Percentiles rank a stretch among this genome's conserved stretches.
phyloP scores from a whole-genome alignment of 1,140 invertebrate genomes.

The Drosophila micromelanica region DNA sequence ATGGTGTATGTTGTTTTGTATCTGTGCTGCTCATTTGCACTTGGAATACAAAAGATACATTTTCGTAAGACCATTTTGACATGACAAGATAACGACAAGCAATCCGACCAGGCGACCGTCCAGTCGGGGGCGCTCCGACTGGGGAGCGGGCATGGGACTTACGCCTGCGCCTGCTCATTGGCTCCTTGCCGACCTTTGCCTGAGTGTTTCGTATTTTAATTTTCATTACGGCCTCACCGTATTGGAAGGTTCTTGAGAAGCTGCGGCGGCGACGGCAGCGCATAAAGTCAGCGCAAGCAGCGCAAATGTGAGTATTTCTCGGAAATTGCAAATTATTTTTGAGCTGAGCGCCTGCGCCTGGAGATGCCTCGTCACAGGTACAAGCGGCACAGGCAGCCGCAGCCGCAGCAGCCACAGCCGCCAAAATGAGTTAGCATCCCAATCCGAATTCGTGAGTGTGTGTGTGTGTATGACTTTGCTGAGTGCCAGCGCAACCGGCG shows the following conservation, averaged over 20 bases:
- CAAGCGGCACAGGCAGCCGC: constrained; percentile 30
- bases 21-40: constrained; percentile 80
- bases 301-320: constrained; percentile 79
- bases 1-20: constrained; percentile 57
- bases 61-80: constrained; percentile 84
- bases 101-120: constrained; percentile 62
- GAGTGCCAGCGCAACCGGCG: constrained; percentile 39
- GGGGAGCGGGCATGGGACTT: constrained; percentile 25
- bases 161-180: constrained; percentile 73
- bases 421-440: constrained; percentile 82
- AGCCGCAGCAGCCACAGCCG: constrained; percentile 49
- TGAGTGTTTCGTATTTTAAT: constrained; percentile 82
- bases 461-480: constrained; percentile 32
- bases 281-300: constrained; percentile 69
- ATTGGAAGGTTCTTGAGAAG: constrained; percentile 76
- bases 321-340: constrained; percentile 83
- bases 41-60: constrained; percentile 83
- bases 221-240: constrained; percentile 74
- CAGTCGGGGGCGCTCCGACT: neutral
- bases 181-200: constrained; percentile 71
- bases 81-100: constrained; percentile 84
- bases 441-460: constrained; percentile 43
- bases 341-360: constrained; percentile 77
- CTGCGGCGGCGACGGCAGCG: constrained; percentile 54
- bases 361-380: constrained; percentile 43